Evolutionary conservation across 2,797 vertebrate genomes (phyloP).

Genomic region (Myiotriccus ornatus): DNA sequence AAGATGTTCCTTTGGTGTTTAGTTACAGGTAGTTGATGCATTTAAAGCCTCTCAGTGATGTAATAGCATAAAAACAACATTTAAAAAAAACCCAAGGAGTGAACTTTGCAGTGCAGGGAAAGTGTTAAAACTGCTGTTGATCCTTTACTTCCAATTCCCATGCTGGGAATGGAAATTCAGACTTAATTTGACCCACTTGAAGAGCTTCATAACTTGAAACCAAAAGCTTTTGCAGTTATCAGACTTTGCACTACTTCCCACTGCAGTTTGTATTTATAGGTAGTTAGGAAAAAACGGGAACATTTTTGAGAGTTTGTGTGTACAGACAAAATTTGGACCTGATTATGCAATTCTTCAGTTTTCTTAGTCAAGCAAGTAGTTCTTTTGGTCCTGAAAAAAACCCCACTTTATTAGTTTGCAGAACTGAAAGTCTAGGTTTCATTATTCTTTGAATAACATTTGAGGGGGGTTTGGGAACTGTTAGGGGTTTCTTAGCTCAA

Average conservation of each 20-base stretch:
- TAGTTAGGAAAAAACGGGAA: not conserved
- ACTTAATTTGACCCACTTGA: not conserved
- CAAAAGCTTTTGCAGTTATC: not conserved
- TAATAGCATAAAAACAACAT: not conserved
- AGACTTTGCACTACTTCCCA: not conserved
- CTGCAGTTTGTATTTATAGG: not conserved
- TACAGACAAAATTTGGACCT: not conserved
- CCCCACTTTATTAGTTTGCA: not conserved
- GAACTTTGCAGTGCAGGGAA: not conserved
- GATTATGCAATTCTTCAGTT: not conserved
- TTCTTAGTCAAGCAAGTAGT: not conserved
- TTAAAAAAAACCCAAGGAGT: not conserved
- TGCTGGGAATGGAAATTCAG: not conserved
- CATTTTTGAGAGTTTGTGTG: not conserved
- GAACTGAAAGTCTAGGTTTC: not conserved
- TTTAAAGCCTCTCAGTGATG: not conserved
- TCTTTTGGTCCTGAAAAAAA: not conserved
- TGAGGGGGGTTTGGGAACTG: not conserved
- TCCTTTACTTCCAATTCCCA: not conserved
- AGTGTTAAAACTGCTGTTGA: not conserved
- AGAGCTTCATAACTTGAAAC: not conserved
- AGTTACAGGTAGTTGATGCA: not conserved
- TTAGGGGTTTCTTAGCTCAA: conserved; percentile 4
- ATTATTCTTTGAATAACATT: not conserved
- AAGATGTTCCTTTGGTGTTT: not conserved